phyloP scores from a whole-genome alignment of 2,113 vertebrate species.

The Misgurnus anguillicaudatus region DNA sequence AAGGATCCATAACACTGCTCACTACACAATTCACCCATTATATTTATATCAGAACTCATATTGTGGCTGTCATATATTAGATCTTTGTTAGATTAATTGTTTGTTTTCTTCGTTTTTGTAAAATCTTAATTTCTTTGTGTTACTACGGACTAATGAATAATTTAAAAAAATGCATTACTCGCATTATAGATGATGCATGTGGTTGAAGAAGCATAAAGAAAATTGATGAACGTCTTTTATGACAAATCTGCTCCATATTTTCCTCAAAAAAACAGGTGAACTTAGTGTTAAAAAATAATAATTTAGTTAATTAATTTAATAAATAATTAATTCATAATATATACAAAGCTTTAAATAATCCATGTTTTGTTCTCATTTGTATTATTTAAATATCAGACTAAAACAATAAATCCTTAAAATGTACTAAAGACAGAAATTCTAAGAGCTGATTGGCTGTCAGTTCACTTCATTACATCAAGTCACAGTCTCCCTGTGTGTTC shows the following conservation, averaged over 20 bases:
- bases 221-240: slow-evolving; percentile 24
- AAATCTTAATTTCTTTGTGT: too few relatives aligned
- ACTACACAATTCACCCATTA: neutral
- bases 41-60: neutral
- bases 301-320: too few relatives aligned
- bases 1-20: neutral
- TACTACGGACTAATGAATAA: slow-evolving; percentile 68
- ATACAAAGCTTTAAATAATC: neutral
- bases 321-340: too few relatives aligned
- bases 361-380: slow-evolving; percentile 6
- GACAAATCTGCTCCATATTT: neutral
- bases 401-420: neutral
- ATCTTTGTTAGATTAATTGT: slow-evolving; percentile 5
- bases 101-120: slow-evolving; percentile 42
- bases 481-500: neutral
- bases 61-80: neutral
- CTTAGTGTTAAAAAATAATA: too few relatives aligned
- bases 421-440: neutral
- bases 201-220: slow-evolving; percentile 53
- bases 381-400: neutral
- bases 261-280: neutral
- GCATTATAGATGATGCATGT: slow-evolving; percentile 67
- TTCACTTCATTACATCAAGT: neutral
- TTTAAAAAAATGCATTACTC: slow-evolving; percentile 63
- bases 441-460: neutral